Evolutionary conservation across 2,888 invertebrate genomes (phyloP).

Genomic region (Brenthis hecate): DNA sequence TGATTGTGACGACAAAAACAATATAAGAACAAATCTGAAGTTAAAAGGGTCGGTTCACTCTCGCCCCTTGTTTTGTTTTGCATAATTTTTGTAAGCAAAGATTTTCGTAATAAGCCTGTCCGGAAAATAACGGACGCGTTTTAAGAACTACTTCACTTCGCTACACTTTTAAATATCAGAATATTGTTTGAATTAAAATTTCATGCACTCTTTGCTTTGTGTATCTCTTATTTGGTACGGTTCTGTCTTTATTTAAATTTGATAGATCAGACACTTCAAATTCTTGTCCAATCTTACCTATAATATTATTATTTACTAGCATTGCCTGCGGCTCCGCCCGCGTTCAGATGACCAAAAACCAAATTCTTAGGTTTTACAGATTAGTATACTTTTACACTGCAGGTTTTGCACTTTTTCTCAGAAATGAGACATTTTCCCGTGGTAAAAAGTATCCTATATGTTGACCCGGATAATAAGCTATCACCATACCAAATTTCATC

Average conservation of each 20-base stretch:
- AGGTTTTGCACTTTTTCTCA: too few relatives aligned
- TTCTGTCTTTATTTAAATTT: not conserved
- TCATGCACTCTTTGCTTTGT: slow-evolving; percentile 1
- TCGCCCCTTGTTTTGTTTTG: slow-evolving; percentile 18
- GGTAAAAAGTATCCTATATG: too few relatives aligned
- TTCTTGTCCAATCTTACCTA: too few relatives aligned
- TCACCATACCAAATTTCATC: too few relatives aligned
- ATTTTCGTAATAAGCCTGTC: slow-evolving; percentile 24
- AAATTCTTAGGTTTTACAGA: too few relatives aligned
- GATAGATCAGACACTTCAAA: too few relatives aligned
- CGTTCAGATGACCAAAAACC: too few relatives aligned
- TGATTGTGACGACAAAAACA: not conserved
- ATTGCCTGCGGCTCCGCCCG: too few relatives aligned
- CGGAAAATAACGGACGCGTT: slow-evolving; percentile 17
- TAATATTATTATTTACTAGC: too few relatives aligned
- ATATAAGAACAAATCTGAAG: slow-evolving; percentile 10
- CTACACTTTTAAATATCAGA: slow-evolving; percentile 14
- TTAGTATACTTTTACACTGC: too few relatives aligned
- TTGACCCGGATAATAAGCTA: too few relatives aligned
- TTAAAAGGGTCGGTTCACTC: not conserved
- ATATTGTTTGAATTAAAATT: slow-evolving; percentile 1
- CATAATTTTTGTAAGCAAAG: slow-evolving; percentile 23
- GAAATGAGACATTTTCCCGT: too few relatives aligned
- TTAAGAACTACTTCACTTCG: slow-evolving; percentile 15
- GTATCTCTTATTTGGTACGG: not conserved